Conservation (phyloP, 2,888 invertebrate genomes). For the Drosophila koepferae region DNA sequence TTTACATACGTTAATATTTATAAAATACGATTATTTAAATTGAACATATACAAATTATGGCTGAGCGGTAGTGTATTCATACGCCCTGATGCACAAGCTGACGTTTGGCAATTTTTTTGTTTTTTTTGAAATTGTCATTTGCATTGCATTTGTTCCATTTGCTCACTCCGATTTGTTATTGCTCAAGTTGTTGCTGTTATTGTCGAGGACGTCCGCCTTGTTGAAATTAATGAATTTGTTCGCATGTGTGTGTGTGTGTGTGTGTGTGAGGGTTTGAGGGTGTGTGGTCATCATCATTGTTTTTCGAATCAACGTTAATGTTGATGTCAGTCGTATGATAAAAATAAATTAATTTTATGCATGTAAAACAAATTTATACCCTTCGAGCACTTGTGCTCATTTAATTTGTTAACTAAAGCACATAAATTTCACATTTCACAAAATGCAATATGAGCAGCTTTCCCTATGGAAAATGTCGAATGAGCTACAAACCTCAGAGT, state of each 20-base stretch:
- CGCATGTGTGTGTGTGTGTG: slow-evolving; percentile 10
- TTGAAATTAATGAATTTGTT: slow-evolving; percentile 71
- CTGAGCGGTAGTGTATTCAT: slow-evolving; percentile 18
- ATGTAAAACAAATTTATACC: slow-evolving; percentile 7
- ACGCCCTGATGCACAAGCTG: background rate
- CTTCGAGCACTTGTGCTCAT: background rate
- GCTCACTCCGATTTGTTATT: slow-evolving; percentile 55
- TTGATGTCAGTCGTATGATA: slow-evolving; percentile 25
- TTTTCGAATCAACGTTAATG: slow-evolving; percentile 28
- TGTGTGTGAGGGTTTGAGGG: slow-evolving; percentile 3
- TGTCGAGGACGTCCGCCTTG: slow-evolving; percentile 39
- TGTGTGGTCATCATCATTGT: background rate
- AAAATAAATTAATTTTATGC: slow-evolving; percentile 26
- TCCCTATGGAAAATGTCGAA: background rate
- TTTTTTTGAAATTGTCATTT: slow-evolving; percentile 36
- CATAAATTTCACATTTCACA: background rate
- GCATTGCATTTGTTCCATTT: slow-evolving; percentile 61
- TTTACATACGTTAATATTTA: too few relatives aligned
- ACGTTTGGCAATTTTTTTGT: slow-evolving; percentile 10
- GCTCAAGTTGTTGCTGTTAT: slow-evolving; percentile 28
- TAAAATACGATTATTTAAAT: background rate
- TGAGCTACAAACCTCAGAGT: background rate
- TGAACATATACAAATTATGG: background rate
- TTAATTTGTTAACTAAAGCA: background rate
- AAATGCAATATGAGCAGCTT: background rate